Conservation (phyloP, 1,140 invertebrate genomes). For the Hirudo medicinalis region DNA sequence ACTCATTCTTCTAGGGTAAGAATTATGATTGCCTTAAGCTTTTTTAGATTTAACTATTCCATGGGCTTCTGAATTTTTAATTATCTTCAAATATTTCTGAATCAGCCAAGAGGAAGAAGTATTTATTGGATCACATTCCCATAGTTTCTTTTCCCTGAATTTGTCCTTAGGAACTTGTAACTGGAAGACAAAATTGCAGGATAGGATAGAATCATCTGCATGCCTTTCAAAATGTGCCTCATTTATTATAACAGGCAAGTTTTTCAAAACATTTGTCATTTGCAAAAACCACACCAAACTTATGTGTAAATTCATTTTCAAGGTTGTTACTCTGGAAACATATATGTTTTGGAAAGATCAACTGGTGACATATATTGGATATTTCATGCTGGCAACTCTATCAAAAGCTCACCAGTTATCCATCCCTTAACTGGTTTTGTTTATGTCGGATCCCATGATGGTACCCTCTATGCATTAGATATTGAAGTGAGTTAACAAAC, state of each 20-base stretch:
- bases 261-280: constrained; percentile 1
- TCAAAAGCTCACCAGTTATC: constrained; percentile 53
- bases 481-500: constrained; percentile 41
- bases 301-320: constrained; percentile 26
- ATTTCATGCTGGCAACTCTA: constrained; percentile 47
- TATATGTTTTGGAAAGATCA: constrained; percentile 50
- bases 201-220: constrained; percentile 49
- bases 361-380: constrained; percentile 50
- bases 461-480: constrained; percentile 49
- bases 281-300: neutral
- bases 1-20: constrained; percentile 32
- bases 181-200: constrained; percentile 42
- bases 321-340: constrained; percentile 54
- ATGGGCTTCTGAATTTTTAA: neutral
- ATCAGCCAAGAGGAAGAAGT: constrained; percentile 24
- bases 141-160: constrained; percentile 46
- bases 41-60: neutral
- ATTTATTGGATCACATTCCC: constrained; percentile 52
- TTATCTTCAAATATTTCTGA: constrained; percentile 24
- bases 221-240: constrained; percentile 38
- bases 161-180: constrained; percentile 33
- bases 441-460: constrained; percentile 57
- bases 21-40: neutral
- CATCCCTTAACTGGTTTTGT: constrained; percentile 38
- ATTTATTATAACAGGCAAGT: constrained; percentile 38